Base-by-base conservation (phyloP, 2,113 vertebrate species). In the Myotis brandtii region DNA sequence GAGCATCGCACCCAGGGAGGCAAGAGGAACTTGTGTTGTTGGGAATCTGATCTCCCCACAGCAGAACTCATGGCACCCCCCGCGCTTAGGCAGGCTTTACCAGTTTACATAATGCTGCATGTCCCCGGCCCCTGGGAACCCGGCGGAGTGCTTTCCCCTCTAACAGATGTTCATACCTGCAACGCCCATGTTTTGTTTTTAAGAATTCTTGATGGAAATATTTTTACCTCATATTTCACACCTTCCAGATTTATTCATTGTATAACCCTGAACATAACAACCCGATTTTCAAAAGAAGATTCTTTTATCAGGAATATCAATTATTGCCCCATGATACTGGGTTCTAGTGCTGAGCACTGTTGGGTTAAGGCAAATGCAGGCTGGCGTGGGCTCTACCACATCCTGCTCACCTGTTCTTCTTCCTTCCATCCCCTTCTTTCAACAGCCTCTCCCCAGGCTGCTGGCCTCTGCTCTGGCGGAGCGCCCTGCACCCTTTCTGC, bases 141-240 rank as follows among this genome's bases (percentile, higher is more conserved):
- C 23, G 37, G 4, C 40, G n/a, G 10, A 52, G 8, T n/a, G 3
- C 34, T 70, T 91, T 56, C 20, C 13, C 54, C 56, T 34, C 23
- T n/a, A 95, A 59, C 93, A 96, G 93, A 88, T 91, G 86, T 89
- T 96, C 40, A 46, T 91, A 84, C 59, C 72, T 93, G 79, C 10
- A 73, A 70, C 73, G 62, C 52, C 54, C 21, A 25, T 7, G 17
- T 85, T 90, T 87, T 76, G 30, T 52, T 88, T 93, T 93, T 88
- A 89, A 59, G 40, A 85, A 70, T 91, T 79, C 12, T 40, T 59
- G 77, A 81, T 50, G 72, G 73, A 80, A 94, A 72, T 95, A 93
- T 85, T 91, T 92, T 87, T 79, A 59, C 34, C 59, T 52, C 1
- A 0, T 56, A 56, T 30, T 40, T 34, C 52, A 72, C 46, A 93